phyloP scores from a whole-genome alignment of 2,888 invertebrate species.

The Cephus pygmeus region DNA sequence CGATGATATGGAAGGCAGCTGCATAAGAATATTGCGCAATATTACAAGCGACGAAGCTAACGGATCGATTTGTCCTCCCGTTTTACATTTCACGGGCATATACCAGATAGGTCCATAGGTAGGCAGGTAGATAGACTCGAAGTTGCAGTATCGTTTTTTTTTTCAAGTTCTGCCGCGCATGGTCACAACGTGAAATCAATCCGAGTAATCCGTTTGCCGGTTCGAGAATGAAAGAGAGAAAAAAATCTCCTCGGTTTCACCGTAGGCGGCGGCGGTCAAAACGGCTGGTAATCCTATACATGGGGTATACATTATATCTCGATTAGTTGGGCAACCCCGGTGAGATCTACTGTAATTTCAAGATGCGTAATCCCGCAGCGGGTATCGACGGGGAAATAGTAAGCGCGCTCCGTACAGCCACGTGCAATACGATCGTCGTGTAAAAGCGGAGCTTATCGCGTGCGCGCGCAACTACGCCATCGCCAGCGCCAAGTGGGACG shows the following conservation, averaged over 20 bases:
- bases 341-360: conserved; percentile 42
- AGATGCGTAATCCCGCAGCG: conserved; percentile 34
- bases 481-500: background rate
- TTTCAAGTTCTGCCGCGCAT: background rate
- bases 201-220: background rate
- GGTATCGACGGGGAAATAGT: background rate
- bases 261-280: background rate
- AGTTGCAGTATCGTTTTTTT: background rate
- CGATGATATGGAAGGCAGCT: background rate
- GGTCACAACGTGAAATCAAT: conserved; percentile 1
- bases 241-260: conserved; percentile 1
- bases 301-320: conserved; percentile 40
- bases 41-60: background rate
- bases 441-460: background rate
- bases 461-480: background rate
- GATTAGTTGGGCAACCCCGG: conserved; percentile 26
- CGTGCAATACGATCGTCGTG: background rate
- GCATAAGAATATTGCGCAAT: background rate
- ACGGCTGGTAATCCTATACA: conserved; percentile 38
- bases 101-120: background rate
- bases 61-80: background rate
- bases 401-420: background rate
- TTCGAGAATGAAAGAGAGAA: background rate
- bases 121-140: background rate
- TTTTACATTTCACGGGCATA: background rate